Percentiles rank a stretch among this genome's conserved stretches.
phyloP scores from a whole-genome alignment of 2,113 vertebrate genomes.

The Craseonycteris thonglongyai region DNA sequence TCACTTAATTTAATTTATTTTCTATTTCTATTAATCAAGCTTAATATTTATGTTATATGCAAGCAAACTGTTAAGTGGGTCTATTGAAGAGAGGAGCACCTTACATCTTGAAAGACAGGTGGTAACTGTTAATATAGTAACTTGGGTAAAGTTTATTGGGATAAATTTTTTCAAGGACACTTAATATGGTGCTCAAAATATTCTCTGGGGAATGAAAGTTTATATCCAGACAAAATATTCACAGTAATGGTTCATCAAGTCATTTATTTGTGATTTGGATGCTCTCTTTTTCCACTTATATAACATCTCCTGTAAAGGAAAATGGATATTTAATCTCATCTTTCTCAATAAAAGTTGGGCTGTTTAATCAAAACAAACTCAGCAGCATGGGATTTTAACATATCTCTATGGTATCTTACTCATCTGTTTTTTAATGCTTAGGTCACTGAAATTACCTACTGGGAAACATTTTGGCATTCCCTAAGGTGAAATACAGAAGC shows the following conservation, averaged over 20 bases:
- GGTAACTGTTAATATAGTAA: neutral
- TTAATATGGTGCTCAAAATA: neutral
- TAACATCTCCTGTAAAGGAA: neutral
- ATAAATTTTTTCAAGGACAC: neutral
- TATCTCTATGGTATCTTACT: neutral
- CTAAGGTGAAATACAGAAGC: conserved; percentile 31
- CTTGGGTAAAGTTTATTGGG: neutral
- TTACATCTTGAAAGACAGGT: neutral
- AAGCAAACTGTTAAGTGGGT: neutral
- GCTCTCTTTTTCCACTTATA: neutral
- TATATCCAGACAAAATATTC: neutral
- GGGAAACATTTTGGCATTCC: conserved; percentile 2
- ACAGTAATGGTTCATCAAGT: neutral
- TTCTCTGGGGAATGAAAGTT: neutral
- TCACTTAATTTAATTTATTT: neutral
- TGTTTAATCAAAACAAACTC: conserved; percentile 5
- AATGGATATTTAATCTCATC: neutral
- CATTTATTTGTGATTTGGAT: neutral
- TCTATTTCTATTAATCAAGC: neutral
- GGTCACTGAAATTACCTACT: neutral
- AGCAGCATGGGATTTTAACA: neutral
- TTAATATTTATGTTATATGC: neutral
- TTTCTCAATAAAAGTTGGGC: neutral
- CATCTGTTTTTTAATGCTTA: conserved; percentile 4
- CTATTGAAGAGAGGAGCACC: neutral